Evolutionary conservation across 2,797 vertebrate species (phyloP), one percentile per base, ranked within the genome.

Genomic region (Enteromius unitaeniatus): DNA sequence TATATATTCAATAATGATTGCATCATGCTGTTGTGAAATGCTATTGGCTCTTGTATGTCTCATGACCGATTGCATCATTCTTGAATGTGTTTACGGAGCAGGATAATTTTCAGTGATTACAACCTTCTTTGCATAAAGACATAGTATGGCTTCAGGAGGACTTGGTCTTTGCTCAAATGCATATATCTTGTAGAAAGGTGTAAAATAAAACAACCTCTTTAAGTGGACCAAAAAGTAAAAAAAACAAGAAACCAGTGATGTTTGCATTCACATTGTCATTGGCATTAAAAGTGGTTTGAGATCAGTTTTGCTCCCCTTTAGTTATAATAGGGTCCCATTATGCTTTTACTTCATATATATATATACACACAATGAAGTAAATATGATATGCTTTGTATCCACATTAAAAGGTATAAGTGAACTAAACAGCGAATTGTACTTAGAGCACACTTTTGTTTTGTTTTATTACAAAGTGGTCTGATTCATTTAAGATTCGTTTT

Each of bases 181-280:
- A 68, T 23, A 3, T 5, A 28, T 1, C 7, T 47, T 69, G 2
- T 40, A 69, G 10, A 69, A 69, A 45, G 11, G 37, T 10, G 13
- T 55, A 0, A 70, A 73, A 28, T 31, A 31, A 51, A 51, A 74
- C 6, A 74, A 72, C 4, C 7, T 10, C 7, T 76, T 60, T 1
- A 40, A 55, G 3, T 76, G 34, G 37, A 28, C 8, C 75, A 45
- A 21, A 1, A 15, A 23, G 31, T 37, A 55, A 58, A 58, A n/a
- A 55, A n/a, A 37, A 34, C 23, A 62, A 40, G 7, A 40, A 40
- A 34, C 7, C n/a, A 23, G 14, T 34, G 37, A 0, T 40, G 8
- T 40, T 69, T 69, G n/a, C n/a, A 19, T 79, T 69, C 64, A 40
- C 14, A 79, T 40, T 28, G n/a, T 62, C 23, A 8, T 31, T 51